Evolutionary conservation across 2,888 invertebrate genomes (phyloP).

Genomic region (Phortica magna): DNA sequence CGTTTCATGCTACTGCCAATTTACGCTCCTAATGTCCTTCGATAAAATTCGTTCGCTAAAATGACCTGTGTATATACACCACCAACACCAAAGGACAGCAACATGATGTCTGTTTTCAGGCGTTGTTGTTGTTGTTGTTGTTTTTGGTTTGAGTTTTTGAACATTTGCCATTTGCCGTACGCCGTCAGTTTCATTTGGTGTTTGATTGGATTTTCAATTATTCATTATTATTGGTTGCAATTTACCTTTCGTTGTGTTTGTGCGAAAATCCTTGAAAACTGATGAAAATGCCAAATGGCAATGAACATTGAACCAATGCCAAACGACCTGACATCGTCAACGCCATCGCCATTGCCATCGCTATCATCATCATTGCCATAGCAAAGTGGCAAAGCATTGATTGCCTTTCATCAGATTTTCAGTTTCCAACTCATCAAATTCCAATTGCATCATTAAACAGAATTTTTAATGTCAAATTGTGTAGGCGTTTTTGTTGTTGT

Average conservation of each 20-base stretch:
- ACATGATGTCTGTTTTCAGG: no score
- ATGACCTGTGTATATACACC: no score
- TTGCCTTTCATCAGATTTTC: slow-evolving; percentile 55
- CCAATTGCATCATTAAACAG: slow-evolving; percentile 74
- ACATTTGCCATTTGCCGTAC: not conserved
- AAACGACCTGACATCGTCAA: not conserved
- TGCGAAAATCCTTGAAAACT: not conserved
- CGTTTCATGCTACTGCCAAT: no score
- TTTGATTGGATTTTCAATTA: slow-evolving; percentile 78
- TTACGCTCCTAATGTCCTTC: no score
- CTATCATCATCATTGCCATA: not conserved
- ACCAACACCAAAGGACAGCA: no score
- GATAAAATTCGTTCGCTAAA: no score
- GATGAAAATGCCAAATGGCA: slow-evolving; percentile 11
- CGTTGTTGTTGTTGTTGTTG: not conserved
- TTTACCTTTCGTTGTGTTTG: slow-evolving; percentile 59
- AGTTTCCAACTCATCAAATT: slow-evolving; percentile 71
- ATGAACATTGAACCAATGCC: slow-evolving; percentile 16
- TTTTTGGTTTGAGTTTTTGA: not conserved
- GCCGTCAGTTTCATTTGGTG: slow-evolving; percentile 74
- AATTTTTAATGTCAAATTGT: slow-evolving; percentile 65
- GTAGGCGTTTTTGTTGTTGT: not conserved
- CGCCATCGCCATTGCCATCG: slow-evolving; percentile 1
- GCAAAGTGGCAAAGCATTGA: slow-evolving; percentile 58
- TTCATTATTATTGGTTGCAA: slow-evolving; percentile 78